Evolutionary conservation across 2,797 vertebrate species (phyloP).

Genomic region (Pantherophis vulpinus): DNA sequence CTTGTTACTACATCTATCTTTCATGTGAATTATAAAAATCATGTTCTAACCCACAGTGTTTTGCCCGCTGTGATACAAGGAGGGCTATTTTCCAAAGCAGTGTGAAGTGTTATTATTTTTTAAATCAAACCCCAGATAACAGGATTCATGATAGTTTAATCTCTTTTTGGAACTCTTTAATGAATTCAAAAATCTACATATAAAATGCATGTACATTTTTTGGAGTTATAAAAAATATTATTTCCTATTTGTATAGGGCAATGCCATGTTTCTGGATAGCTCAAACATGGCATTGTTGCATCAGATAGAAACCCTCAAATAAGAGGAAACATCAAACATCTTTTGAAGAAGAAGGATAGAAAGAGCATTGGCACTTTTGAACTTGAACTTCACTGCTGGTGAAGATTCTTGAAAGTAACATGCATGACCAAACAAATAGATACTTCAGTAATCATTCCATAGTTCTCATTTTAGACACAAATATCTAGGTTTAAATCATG

Average conservation of each 20-base stretch:
- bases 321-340: background rate
- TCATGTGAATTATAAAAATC: slow-evolving; percentile 56
- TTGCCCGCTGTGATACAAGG: slow-evolving; percentile 33
- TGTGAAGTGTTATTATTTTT: background rate
- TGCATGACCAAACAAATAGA: background rate
- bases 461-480: background rate
- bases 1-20: slow-evolving; percentile 49
- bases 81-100: slow-evolving; percentile 14
- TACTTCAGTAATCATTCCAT: background rate
- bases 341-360: background rate
- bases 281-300: background rate
- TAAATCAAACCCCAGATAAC: slow-evolving; percentile 21
- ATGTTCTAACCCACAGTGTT: slow-evolving; percentile 49
- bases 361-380: background rate
- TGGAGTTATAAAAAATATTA: background rate
- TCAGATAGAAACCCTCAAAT: background rate
- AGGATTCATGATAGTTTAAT: slow-evolving; percentile 23
- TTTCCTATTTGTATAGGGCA: background rate
- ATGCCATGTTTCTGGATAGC: background rate
- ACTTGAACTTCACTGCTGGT: background rate
- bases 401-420: background rate
- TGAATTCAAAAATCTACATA: slow-evolving; percentile 16
- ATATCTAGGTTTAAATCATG: background rate
- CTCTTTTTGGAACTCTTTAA: slow-evolving; percentile 32
- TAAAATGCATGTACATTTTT: background rate